Base-by-base conservation (phyloP, 2,888 invertebrate species). In the Orthosia incerta region DNA sequence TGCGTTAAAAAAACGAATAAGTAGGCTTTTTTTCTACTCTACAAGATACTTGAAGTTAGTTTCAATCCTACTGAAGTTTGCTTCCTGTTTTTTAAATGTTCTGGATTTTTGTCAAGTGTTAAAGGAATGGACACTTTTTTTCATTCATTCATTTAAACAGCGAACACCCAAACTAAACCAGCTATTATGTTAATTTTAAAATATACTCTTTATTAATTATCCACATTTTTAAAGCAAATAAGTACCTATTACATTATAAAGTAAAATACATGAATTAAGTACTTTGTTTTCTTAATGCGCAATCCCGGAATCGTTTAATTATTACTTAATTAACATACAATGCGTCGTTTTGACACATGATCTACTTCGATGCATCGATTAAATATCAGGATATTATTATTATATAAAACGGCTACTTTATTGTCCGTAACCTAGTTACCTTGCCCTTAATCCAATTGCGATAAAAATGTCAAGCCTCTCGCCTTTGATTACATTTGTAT, bases 351-450 rank as follows among this genome's bases (percentile, higher is more conserved):
- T 59, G 80, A 78, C 82, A 74, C 53, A 74, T 68, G 60, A 73
- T 80, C 64, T 59, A 64, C 31, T 60, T 60, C 61, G 60, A 31
- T 62, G 61, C 59, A 59, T 50, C 26, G 55, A 67, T 64, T 74
- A 56, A 53, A 67, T 62, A 72, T 53, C 62, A 69, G 56, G 61
- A 71, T 74, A 77, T 62, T 65, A 71, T 73, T 68, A 79, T 66
- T 80, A 71, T 77, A 68, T 74, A 70, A 74, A 72, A 59, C 63
- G 50, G 12, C 71, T 60, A 51, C 55, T 78, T 79, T 55, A 79
- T 76, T 86, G 91, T 86, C 91, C 90, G 86, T 93, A 92, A 93
- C 93, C 93, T 86, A 87, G 74, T 91, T 89, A 87, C 93, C 93
- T 93, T 94, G 93, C 87, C 90, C 92, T 90, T 92, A 93, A 93